Percentiles rank a stretch among this genome's conserved stretches.
Conservation (phyloP, 2,797 vertebrate species). For the Notoglanidium macrostoma region DNA sequence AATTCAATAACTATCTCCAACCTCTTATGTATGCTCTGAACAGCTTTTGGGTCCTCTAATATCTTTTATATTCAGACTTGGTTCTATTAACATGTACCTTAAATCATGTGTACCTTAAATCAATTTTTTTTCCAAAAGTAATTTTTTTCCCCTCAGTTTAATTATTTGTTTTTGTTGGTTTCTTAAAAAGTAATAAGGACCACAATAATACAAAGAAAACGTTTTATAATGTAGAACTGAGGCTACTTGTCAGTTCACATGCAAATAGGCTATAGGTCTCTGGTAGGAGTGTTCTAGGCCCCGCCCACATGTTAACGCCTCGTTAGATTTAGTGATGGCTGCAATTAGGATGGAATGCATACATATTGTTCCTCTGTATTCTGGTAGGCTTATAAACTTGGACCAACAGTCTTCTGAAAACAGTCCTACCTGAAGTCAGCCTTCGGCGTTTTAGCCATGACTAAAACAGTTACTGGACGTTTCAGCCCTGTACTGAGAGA, state of each 20-base stretch:
- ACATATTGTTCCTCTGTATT: background rate
- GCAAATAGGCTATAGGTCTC: background rate
- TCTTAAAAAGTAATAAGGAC: background rate
- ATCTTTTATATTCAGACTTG: background rate
- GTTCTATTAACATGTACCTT: background rate
- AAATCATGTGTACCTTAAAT: too few species aligned
- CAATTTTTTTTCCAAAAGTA: too few species aligned
- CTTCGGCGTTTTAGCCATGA: slow-evolving; percentile 9
- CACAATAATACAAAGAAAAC: background rate
- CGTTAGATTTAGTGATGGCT: slow-evolving; percentile 8
- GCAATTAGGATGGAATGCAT: slow-evolving; percentile 6
- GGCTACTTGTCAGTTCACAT: background rate
- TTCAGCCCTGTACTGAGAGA: background rate
- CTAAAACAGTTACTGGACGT: background rate
- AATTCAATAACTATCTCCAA: background rate
- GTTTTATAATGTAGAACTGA: background rate
- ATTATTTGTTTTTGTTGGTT: background rate
- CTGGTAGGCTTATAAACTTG: slow-evolving; percentile 3
- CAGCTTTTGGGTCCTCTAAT: background rate
- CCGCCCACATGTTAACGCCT: slow-evolving; percentile 44
- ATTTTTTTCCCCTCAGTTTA: background rate
- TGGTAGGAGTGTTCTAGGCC: background rate
- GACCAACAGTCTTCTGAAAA: background rate
- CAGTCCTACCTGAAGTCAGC: background rate
- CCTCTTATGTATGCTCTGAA: background rate